phyloP scores from a whole-genome alignment of 1,140 invertebrate species.

The Drosophila rufa region DNA sequence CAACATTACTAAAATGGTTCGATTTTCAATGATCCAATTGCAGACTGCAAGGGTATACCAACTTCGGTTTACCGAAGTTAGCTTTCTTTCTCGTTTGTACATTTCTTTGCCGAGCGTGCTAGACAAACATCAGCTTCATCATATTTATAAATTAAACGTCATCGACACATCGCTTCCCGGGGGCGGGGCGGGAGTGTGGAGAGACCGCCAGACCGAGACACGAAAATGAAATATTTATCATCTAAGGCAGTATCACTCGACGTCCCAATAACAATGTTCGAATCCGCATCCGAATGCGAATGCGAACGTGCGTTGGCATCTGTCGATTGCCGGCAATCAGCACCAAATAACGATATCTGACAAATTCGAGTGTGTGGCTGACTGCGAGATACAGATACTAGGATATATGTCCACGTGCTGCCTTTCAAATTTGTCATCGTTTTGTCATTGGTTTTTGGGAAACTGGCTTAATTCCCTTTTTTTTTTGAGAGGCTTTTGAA shows the following conservation, averaged over 20 bases:
- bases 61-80: too few species aligned
- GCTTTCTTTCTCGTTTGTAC: too few species aligned
- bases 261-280: constrained; percentile 47
- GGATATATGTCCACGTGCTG: constrained; percentile 15
- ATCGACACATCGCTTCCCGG: constrained; percentile 57
- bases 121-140: constrained; percentile 70
- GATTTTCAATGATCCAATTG: too few species aligned
- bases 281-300: constrained; percentile 15
- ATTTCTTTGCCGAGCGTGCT: constrained; percentile 4
- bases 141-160: constrained; percentile 78
- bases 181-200: constrained; percentile 19
- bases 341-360: constrained; percentile 49
- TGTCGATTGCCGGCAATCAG: constrained; percentile 76
- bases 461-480: constrained; percentile 13
- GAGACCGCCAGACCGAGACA: constrained; percentile 45
- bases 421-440: constrained; percentile 71
- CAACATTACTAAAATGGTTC: too few species aligned
- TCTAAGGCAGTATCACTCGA: constrained; percentile 39
- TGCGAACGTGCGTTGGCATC: constrained; percentile 69
- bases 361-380: constrained; percentile 51
- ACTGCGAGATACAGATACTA: constrained; percentile 3
- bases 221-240: constrained; percentile 77
- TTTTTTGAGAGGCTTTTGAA: constrained; percentile 7
- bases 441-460: constrained; percentile 33
- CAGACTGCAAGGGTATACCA: too few species aligned